Evolutionary conservation across 2,113 vertebrate genomes (phyloP).

Genomic region (Pseudorectes ferrugineus): DNA sequence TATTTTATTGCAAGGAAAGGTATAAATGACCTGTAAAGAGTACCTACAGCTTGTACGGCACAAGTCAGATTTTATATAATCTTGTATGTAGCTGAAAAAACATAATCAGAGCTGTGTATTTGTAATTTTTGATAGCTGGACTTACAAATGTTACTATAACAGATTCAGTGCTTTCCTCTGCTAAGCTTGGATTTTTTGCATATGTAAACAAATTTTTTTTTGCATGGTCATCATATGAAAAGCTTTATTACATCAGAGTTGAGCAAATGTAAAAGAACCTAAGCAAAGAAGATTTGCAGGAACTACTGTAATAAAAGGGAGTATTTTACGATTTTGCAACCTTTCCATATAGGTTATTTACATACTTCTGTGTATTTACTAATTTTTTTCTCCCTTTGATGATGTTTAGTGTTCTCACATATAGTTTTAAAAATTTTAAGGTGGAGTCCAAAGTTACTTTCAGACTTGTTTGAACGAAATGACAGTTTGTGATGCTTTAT

Average conservation of each 20-base stretch:
- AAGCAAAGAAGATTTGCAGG: neutral
- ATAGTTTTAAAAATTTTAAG: neutral
- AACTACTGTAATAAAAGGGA: neutral
- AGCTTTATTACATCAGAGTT: neutral
- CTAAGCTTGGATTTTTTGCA: neutral
- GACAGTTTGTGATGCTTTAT: neutral
- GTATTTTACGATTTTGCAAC: neutral
- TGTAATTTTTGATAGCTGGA: neutral
- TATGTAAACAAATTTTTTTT: neutral
- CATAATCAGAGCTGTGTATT: neutral
- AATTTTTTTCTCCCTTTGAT: neutral
- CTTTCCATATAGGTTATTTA: accelerated
- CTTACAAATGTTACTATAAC: neutral
- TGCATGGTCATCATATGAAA: neutral
- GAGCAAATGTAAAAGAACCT: neutral
- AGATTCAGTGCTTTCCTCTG: neutral
- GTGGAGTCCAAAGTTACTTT: neutral
- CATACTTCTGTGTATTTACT: neutral
- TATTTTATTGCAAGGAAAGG: neutral
- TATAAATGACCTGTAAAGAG: neutral
- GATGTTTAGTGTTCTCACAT: neutral
- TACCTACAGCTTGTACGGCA: neutral
- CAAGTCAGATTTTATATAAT: neutral
- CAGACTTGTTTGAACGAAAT: neutral
- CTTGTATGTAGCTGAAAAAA: neutral